Conservation (phyloP, 2,888 invertebrate genomes). For the Cerastoderma edule region DNA sequence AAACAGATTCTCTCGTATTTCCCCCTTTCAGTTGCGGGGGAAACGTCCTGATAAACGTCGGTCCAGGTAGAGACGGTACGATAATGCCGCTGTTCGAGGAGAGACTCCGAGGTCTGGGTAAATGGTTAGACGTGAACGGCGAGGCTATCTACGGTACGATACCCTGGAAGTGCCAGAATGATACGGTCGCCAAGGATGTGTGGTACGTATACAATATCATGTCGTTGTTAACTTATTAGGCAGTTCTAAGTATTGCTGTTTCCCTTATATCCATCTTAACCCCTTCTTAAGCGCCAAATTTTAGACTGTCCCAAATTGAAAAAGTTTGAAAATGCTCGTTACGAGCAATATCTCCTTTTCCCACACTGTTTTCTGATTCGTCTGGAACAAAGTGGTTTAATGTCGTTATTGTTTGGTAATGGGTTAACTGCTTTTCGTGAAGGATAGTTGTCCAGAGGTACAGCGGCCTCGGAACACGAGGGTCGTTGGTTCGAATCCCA, state of each 20-base stretch:
- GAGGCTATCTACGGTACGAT: slow-evolving; percentile 92
- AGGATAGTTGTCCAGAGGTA: too few species aligned
- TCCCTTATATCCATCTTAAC: too few species aligned
- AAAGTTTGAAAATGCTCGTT: slow-evolving; percentile 1
- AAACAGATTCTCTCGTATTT: too few species aligned
- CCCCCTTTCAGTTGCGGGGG: slow-evolving; percentile 85
- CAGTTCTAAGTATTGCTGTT: neutral
- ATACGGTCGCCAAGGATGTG: slow-evolving; percentile 87
- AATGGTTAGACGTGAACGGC: slow-evolving; percentile 92
- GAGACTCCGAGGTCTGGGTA: slow-evolving; percentile 90
- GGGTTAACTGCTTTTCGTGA: neutral
- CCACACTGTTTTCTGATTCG: neutral
- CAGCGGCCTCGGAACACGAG: too few species aligned
- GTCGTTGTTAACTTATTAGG: neutral
- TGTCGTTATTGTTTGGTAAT: too few species aligned
- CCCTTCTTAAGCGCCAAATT: neutral
- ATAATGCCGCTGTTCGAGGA: slow-evolving; percentile 95
- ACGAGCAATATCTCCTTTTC: slow-evolving; percentile 5
- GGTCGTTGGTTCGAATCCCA: too few species aligned
- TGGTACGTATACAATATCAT: slow-evolving; percentile 86
- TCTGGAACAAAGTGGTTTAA: neutral
- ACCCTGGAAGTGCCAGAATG: slow-evolving; percentile 94
- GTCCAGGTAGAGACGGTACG: slow-evolving; percentile 94
- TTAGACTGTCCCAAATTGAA: neutral
- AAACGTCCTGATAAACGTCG: slow-evolving; percentile 92